phyloP scores from a whole-genome alignment of 1,140 invertebrate species.

The Aphidius gifuensis region DNA sequence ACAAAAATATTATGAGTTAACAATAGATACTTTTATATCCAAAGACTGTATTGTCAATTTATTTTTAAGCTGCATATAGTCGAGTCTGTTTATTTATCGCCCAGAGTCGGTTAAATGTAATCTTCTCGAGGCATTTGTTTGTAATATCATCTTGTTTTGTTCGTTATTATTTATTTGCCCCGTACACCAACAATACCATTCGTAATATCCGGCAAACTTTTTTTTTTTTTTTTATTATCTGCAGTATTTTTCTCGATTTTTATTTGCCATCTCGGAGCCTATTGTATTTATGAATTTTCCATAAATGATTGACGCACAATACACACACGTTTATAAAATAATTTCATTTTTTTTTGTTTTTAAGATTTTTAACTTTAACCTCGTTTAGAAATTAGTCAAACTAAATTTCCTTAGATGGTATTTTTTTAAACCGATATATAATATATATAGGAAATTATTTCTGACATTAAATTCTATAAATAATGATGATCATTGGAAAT shows the following conservation, averaged over 20 bases:
- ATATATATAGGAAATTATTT: background rate
- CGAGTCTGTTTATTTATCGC: conserved; percentile 29
- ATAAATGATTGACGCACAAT: background rate
- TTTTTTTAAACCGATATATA: no score
- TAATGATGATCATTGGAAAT: no score
- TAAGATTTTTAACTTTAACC: background rate
- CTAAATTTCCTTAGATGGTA: conserved; percentile 5
- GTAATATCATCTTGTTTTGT: conserved; percentile 25
- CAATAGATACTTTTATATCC: no score
- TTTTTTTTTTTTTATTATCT: conserved; percentile 14
- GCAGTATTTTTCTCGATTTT: background rate
- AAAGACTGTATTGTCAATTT: no score
- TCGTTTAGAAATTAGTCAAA: no score
- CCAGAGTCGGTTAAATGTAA: conserved; percentile 42
- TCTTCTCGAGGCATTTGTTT: conserved; percentile 32
- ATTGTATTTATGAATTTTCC: conserved; percentile 10
- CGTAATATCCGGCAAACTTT: conserved; percentile 21
- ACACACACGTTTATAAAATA: background rate
- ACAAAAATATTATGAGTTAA: no score
- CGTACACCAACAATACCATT: conserved; percentile 10
- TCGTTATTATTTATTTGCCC: conserved; percentile 18
- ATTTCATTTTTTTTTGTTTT: background rate
- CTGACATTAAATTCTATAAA: no score
- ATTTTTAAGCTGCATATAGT: no score
- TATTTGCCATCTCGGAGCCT: background rate